Percentiles rank a stretch among this genome's conserved stretches.
phyloP scores from a whole-genome alignment of 1,140 invertebrate species.

The Globodera rostochiensis region DNA sequence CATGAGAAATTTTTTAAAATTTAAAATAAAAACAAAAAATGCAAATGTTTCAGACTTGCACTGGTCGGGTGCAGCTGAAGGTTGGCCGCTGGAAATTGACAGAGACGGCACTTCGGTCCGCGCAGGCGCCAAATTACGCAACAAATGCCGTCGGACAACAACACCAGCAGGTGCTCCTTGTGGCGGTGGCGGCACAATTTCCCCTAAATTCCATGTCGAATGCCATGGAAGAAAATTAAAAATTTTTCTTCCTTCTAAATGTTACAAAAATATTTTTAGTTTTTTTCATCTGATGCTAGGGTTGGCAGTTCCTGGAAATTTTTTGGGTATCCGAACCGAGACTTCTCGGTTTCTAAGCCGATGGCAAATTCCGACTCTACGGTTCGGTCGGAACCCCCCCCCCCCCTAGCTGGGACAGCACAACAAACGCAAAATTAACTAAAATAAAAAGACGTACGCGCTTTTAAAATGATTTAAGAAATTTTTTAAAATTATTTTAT shows the following conservation, averaged over 20 bases:
- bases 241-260: neutral
- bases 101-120: constrained; percentile 60
- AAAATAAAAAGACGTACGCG: neutral
- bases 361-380: too few relatives aligned
- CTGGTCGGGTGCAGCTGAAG: constrained; percentile 58
- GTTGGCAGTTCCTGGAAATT: too few relatives aligned
- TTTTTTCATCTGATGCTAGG: neutral
- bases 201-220: too few relatives aligned
- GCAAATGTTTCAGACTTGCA: constrained; percentile 45
- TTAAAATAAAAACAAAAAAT: constrained; percentile 15
- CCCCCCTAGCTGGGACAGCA: too few relatives aligned
- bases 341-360: too few relatives aligned
- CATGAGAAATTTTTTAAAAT: neutral
- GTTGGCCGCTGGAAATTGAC: constrained; percentile 62
- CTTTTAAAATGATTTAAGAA: neutral
- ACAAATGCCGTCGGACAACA: neutral
- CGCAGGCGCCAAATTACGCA: constrained; percentile 37
- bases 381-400: too few relatives aligned
- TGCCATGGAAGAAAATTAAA: neutral
- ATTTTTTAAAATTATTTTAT: neutral
- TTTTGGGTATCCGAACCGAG: too few relatives aligned
- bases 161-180: too few relatives aligned
- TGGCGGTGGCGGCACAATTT: neutral
- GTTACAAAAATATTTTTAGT: neutral
- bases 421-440: neutral